Conservation (phyloP, 2,113 vertebrate species). For the Cettia cetti region DNA sequence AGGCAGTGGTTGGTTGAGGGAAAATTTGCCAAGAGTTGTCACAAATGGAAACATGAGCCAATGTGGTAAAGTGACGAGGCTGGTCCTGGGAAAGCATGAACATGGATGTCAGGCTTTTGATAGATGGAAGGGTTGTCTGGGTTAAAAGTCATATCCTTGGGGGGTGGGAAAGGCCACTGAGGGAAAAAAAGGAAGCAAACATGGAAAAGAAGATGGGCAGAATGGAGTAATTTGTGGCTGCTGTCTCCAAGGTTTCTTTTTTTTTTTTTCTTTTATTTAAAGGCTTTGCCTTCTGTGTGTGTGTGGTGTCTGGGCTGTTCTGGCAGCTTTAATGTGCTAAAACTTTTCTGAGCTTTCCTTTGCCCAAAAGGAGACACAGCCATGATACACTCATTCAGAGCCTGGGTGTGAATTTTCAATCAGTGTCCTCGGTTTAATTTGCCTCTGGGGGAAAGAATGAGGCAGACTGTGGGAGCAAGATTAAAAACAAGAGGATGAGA, state of each 20-base stretch:
- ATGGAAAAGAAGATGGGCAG: neutral
- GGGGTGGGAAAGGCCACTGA: neutral
- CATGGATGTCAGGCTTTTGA: neutral
- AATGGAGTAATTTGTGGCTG: neutral
- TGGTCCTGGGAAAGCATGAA: neutral
- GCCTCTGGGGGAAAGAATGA: neutral
- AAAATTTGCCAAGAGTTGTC: neutral
- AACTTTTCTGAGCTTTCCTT: neutral
- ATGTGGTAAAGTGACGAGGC: neutral
- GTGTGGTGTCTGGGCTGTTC: neutral
- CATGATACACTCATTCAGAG: neutral
- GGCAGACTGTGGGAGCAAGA: neutral
- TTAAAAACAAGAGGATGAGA: neutral
- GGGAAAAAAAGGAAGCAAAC: neutral
- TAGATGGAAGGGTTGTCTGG: neutral
- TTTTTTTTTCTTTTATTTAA: neutral
- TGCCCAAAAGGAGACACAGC: neutral
- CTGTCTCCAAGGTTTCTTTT: neutral
- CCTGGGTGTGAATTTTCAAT: neutral
- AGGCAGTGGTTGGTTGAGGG: neutral
- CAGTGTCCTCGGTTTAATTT: neutral
- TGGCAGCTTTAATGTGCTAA: neutral
- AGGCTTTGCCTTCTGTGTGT: neutral
- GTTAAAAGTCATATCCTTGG: neutral
- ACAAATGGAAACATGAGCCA: neutral